phyloP scores from a whole-genome alignment of 2,113 vertebrate genomes.

The Ariopsis seemanni region DNA sequence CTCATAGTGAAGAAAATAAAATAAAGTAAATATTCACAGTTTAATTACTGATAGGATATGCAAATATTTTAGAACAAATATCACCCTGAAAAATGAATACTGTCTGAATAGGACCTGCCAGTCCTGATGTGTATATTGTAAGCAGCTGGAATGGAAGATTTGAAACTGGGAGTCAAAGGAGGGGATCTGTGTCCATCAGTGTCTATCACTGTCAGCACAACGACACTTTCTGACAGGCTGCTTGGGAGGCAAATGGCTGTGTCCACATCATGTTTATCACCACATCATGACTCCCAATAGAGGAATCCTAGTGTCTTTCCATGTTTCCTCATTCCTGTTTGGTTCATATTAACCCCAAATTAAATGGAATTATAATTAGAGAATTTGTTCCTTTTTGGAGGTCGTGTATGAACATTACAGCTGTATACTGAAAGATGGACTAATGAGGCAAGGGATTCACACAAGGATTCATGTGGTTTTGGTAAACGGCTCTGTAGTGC shows the following conservation, averaged over 20 bases:
- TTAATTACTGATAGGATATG: background rate
- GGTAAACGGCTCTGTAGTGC: background rate
- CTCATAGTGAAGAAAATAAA: background rate
- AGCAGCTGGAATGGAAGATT: background rate
- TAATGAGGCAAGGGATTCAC: background rate
- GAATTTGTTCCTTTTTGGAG: background rate
- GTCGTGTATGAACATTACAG: background rate
- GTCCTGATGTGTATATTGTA: background rate
- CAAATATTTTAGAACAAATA: background rate
- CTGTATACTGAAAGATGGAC: background rate
- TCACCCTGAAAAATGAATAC: background rate
- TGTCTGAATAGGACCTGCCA: background rate
- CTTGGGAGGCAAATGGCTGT: slow-evolving; percentile 10
- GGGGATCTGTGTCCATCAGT: slow-evolving; percentile 16
- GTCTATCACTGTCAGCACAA: slow-evolving; percentile 22
- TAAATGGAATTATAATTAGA: background rate
- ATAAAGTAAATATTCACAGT: background rate
- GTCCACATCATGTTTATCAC: slow-evolving; percentile 38
- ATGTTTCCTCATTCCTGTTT: background rate
- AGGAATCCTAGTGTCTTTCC: background rate
- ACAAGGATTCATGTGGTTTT: background rate
- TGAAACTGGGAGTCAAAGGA: background rate
- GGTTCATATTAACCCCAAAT: background rate
- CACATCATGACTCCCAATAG: background rate
- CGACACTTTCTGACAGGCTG: background rate